Base-by-base conservation (phyloP, 2,797 vertebrate genomes). In the Falco peregrinus region DNA sequence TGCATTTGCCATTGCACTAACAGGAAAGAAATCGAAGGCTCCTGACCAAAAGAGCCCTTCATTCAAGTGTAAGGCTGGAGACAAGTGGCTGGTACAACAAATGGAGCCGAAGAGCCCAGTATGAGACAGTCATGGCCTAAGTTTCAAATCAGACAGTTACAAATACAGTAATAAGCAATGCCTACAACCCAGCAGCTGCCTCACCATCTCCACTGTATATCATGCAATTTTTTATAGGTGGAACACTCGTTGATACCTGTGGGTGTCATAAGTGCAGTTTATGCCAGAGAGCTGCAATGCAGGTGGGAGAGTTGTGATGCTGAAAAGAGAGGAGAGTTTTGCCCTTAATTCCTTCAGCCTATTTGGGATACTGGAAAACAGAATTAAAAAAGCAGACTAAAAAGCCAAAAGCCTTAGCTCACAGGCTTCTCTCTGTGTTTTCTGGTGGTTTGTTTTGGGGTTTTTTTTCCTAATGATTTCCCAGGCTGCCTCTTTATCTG, bases 401-500 rank as follows among this genome's bases (percentile, higher is more conserved):
- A 88, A 93, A 91, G 20, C 19, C 21, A 84, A 81, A 89, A 92
- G 20, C 16, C 43, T 65, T n/a, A 37, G 29, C 28, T 84, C 61
- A 29, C 43, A 81, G 60, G 28, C 25, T 79, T 81, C 59, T 76
- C 7, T 20, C 28, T 71, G 8, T 56, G 33, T 76, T 90, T 65
- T 50, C 50, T 39, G 60, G 25, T 31, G 35, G 3, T 2, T 18
- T 33, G 35, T 33, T 50, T 61, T 71, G 9, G 8, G 18, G 6
- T 21, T 24, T 16, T 56, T 61, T 71, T 41, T 45, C 43, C 47
- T 87, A 65, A 61, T 76, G 51, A 69, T 95, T 95, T 93, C 91
- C 94, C 89, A 83, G 43, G 83, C 51, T 94, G 43, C 76, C 57
- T 75, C 82, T 95, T 86, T 88, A 60, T 78, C 63, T 90, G 79